These are phyloP conservation scores for Epirrhoe tristata DNA, from an alignment of 2,888 invertebrate genomes.

Conservation along the genomic window DNA sequence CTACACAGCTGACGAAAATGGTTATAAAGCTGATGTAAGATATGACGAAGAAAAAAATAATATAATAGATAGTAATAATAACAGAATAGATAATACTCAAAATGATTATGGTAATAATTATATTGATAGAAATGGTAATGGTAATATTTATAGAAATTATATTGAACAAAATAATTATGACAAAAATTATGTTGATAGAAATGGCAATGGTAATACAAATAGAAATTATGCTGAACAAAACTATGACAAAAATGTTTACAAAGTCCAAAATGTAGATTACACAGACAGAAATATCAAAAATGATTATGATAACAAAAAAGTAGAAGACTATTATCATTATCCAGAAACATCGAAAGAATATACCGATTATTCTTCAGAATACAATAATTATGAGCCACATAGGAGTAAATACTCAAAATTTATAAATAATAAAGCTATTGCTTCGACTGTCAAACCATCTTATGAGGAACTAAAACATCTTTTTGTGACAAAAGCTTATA, in stretches of 20 bases:
- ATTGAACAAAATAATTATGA: slow-evolving; percentile 22
- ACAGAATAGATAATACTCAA: slow-evolving; percentile 42
- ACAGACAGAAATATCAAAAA: slow-evolving; percentile 44
- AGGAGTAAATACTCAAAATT: slow-evolving; percentile 61
- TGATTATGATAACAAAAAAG: slow-evolving; percentile 34
- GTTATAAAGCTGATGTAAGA: slow-evolving; percentile 88
- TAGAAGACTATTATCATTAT: slow-evolving; percentile 52
- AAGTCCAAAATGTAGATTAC: slow-evolving; percentile 37
- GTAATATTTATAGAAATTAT: slow-evolving; percentile 3
- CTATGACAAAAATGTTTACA: slow-evolving; percentile 27
- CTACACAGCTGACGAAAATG: slow-evolving; percentile 88
- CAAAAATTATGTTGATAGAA: slow-evolving; percentile 29
- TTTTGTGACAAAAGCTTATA: slow-evolving; percentile 57
- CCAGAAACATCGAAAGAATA: slow-evolving; percentile 67
- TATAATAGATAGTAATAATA: slow-evolving; percentile 30
- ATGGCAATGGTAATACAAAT: no score
- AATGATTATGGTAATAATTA: slow-evolving; percentile 28
- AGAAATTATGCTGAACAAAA: no score
- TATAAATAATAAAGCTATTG: slow-evolving; percentile 31
- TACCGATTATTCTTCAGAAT: slow-evolving; percentile 69
- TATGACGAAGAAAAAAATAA: slow-evolving; percentile 75
- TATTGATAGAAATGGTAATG: slow-evolving; percentile 33
- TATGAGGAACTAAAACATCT: slow-evolving; percentile 64
- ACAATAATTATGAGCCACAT: slow-evolving; percentile 61
- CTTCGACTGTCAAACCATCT: slow-evolving; percentile 54